A percentile compares a stretch with the other conserved stretches of the same genome.
phyloP scores from a whole-genome alignment of 2,888 invertebrate genomes.

The Euclidia mi region DNA sequence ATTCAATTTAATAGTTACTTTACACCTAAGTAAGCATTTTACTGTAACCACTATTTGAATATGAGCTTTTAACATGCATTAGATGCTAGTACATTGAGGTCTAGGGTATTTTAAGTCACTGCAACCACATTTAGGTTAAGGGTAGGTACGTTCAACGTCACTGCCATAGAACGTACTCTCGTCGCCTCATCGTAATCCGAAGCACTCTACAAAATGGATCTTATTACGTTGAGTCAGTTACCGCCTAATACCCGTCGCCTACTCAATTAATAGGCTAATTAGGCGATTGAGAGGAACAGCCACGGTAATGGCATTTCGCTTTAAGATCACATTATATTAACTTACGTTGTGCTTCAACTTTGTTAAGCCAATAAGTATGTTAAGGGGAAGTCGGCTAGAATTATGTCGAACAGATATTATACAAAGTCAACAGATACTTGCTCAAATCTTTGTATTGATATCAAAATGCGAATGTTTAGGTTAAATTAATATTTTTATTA shows the following conservation, averaged over 20 bases:
- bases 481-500: no score
- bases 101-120: no score
- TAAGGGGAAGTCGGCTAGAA: slow-evolving; percentile 29
- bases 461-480: no score
- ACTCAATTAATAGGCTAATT: slow-evolving; percentile 70
- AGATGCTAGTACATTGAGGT: background rate
- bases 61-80: no score
- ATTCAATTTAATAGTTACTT: no score
- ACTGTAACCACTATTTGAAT: no score
- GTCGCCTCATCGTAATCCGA: slow-evolving; percentile 50
- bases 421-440: no score
- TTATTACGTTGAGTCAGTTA: slow-evolving; percentile 50
- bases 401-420: background rate
- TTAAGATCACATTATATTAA: slow-evolving; percentile 67
- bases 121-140: no score
- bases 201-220: slow-evolving; percentile 57
- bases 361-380: slow-evolving; percentile 55
- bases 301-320: slow-evolving; percentile 65
- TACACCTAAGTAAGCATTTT: no score
- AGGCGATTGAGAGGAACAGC: slow-evolving; percentile 63
- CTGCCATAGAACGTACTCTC: slow-evolving; percentile 1
- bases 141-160: no score
- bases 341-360: slow-evolving; percentile 47
- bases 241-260: slow-evolving; percentile 65
- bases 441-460: no score